A percentile compares a stretch with the other conserved stretches of the same genome.
These are phyloP conservation scores for Dione vanillae DNA, from an alignment of 2,888 invertebrate species.

Conservation along the genomic window DNA sequence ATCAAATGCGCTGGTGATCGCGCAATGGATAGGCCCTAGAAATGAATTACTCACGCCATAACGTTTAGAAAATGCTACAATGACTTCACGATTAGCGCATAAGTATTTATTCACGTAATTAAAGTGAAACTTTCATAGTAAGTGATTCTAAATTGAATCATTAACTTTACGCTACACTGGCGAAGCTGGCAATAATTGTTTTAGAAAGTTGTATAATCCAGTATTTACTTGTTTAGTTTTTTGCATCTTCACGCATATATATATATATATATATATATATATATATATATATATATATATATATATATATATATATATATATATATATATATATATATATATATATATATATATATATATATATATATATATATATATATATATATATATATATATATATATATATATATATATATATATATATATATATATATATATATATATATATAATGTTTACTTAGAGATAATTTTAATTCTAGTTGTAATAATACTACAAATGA, in stretches of 20 bases:
- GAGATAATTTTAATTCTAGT: too few species aligned
- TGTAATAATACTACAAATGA: too few species aligned
- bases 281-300: too few species aligned
- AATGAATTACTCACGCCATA: constrained; percentile 43
- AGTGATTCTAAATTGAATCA: constrained; percentile 41
- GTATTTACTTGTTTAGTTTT: neutral
- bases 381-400: too few species aligned
- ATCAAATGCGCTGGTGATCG: constrained; percentile 52
- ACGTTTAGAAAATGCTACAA: constrained; percentile 42
- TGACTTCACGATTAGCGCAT: constrained; percentile 41
- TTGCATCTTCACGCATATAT: neutral
- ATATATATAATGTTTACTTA: too few species aligned
- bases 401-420: too few species aligned
- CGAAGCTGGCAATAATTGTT: constrained; percentile 11
- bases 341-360: too few species aligned
- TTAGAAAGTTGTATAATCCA: constrained; percentile 9
- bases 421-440: too few species aligned
- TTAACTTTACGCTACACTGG: constrained; percentile 40
- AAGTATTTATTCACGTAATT: constrained; percentile 38
- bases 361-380: too few species aligned
- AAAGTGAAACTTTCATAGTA: constrained; percentile 42
- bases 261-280: too few species aligned
- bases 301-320: too few species aligned
- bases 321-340: too few species aligned
- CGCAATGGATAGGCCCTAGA: constrained; percentile 39